phyloP scores from a whole-genome alignment of 1,140 invertebrate species.

The Physella acuta region DNA sequence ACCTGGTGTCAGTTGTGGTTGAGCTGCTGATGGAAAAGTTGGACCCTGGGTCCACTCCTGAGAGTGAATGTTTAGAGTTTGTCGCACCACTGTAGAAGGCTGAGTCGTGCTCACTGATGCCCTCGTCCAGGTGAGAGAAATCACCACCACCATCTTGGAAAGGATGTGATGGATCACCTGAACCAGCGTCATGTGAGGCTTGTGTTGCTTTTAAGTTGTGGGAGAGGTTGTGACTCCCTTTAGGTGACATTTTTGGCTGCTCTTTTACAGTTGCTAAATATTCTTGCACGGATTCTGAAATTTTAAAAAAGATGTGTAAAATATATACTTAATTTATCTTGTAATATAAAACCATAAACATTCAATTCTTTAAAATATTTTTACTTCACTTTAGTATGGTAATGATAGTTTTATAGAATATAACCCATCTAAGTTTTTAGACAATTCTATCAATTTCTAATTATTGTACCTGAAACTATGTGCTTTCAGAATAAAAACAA shows the following conservation, averaged over 20 bases:
- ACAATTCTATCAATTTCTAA: no score
- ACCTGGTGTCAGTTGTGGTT: conserved; percentile 5
- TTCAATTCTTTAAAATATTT: no score
- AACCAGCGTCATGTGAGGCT: background rate
- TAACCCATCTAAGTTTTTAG: no score
- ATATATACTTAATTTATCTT: no score
- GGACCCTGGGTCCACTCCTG: conserved; percentile 13
- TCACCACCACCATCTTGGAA: conserved; percentile 19
- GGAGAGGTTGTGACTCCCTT: background rate
- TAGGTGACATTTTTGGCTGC: background rate
- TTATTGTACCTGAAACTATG: no score
- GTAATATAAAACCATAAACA: no score
- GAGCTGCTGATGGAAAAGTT: conserved; percentile 21
- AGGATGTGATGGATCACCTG: no score
- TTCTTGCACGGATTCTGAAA: conserved; percentile 37
- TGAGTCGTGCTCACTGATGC: conserved; percentile 39
- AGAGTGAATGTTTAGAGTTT: conserved; percentile 25
- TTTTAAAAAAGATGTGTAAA: no score
- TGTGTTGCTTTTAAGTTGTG: background rate
- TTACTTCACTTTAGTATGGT: no score
- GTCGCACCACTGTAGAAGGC: conserved; percentile 31
- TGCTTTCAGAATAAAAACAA: no score
- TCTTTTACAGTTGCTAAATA: conserved; percentile 30
- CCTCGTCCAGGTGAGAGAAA: conserved; percentile 37
- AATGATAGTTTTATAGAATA: no score